Conservation (phyloP, 2,888 invertebrate genomes). For the Monoplex corrugatus region DNA sequence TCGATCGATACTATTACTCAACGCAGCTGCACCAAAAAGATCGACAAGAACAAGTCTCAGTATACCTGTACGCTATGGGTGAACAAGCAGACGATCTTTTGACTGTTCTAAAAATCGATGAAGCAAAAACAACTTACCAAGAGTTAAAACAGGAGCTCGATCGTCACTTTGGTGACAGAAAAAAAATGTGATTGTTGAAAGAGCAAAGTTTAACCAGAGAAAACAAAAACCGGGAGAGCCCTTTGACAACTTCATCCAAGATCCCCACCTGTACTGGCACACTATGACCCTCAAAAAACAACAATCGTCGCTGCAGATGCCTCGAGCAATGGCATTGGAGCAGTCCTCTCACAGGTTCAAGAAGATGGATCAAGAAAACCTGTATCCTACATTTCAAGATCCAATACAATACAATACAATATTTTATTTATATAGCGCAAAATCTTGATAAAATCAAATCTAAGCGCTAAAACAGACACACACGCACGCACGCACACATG, state of each 20-base stretch:
- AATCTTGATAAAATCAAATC: too few relatives aligned
- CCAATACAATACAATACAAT: too few relatives aligned
- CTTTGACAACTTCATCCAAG: slow-evolving; percentile 23
- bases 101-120: not conserved
- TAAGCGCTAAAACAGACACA: too few relatives aligned
- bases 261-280: slow-evolving; percentile 29
- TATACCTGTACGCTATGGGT: not conserved
- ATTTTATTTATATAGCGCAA: too few relatives aligned
- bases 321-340: not conserved
- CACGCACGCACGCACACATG: too few relatives aligned
- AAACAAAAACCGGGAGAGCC: slow-evolving; percentile 12
- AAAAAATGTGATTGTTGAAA: not conserved
- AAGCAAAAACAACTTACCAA: not conserved
- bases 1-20: not conserved
- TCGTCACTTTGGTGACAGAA: not conserved
- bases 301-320: slow-evolving; percentile 17
- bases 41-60: not conserved
- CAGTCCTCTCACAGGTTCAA: slow-evolving; percentile 7
- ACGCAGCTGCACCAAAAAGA: not conserved
- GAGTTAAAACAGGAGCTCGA: not conserved
- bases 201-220: slow-evolving; percentile 33
- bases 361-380: not conserved
- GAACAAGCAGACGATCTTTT: not conserved
- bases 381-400: not conserved
- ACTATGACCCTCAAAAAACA: not conserved